Conservation (phyloP, 2,888 invertebrate species). For the Lasius fuliginosus region DNA sequence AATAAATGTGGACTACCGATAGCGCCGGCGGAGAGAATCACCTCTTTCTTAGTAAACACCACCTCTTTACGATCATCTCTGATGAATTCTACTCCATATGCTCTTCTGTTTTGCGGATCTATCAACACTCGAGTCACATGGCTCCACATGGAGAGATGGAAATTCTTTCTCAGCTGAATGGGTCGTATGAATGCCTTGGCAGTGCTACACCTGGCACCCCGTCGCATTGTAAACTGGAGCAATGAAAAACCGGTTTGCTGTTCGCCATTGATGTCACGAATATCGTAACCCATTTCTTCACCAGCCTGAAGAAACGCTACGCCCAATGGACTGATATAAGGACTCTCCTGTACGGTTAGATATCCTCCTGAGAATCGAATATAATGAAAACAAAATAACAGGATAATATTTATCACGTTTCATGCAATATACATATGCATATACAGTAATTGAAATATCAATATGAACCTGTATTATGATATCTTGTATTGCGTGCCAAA, state of each 20-base stretch:
- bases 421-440: background rate
- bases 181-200: slow-evolving; percentile 95
- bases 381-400: background rate
- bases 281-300: slow-evolving; percentile 96
- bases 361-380: slow-evolving; percentile 89
- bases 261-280: slow-evolving; percentile 94
- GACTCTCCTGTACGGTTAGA: slow-evolving; percentile 92
- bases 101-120: slow-evolving; percentile 90
- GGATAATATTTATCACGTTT: background rate
- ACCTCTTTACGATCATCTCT: slow-evolving; percentile 89
- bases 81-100: slow-evolving; percentile 93
- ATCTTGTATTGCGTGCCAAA: slow-evolving; percentile 90
- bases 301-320: slow-evolving; percentile 95
- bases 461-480: slow-evolving; percentile 90
- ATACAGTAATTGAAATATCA: background rate
- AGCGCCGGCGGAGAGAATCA: slow-evolving; percentile 95
- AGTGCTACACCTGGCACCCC: slow-evolving; percentile 93
- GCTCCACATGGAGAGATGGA: slow-evolving; percentile 93
- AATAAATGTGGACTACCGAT: slow-evolving; percentile 97
- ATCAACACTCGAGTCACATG: slow-evolving; percentile 93
- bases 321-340: slow-evolving; percentile 94
- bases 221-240: slow-evolving; percentile 95
- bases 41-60: slow-evolving; percentile 92
- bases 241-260: slow-evolving; percentile 95
- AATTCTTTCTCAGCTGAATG: slow-evolving; percentile 91